phyloP scores from a whole-genome alignment of 1,140 invertebrate species.

The Battus philenor region DNA sequence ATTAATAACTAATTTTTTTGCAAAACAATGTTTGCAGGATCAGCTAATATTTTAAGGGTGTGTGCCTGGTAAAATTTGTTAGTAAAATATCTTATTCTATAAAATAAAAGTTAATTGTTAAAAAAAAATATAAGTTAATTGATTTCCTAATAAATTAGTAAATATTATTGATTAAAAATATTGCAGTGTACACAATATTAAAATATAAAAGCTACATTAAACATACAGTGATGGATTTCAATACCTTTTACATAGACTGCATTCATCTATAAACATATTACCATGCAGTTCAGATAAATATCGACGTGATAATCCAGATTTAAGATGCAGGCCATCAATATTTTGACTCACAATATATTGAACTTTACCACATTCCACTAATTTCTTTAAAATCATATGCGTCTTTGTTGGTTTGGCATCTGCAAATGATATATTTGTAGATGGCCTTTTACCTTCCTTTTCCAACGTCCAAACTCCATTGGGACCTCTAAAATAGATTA shows the following conservation, averaged over 20 bases:
- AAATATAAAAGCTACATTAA: too few species aligned
- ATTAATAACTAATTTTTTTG: too few species aligned
- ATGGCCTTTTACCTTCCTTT: conserved; percentile 91
- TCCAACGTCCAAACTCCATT: conserved; percentile 99
- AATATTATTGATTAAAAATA: too few species aligned
- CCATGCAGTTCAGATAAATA: conserved; percentile 96
- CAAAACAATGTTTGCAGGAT: too few species aligned
- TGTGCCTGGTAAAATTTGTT: too few species aligned
- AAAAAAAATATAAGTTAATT: too few species aligned
- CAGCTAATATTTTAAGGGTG: too few species aligned
- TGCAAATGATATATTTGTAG: conserved; percentile 91
- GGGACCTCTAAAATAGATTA: conserved; percentile 84
- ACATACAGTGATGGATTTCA: too few species aligned
- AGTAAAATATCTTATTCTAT: too few species aligned
- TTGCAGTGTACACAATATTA: too few species aligned
- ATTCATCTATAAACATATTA: conserved; percentile 98
- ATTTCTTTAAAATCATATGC: conserved; percentile 93
- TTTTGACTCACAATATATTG: conserved; percentile 97
- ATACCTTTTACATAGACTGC: conserved; percentile 93
- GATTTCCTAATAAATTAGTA: too few species aligned
- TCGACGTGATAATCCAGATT: conserved; percentile 88
- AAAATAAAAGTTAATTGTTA: too few species aligned
- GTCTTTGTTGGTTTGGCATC: conserved; percentile 94
- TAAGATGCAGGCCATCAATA: conserved; percentile 97
- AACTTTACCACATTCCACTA: conserved; percentile 85